A percentile compares a stretch with the other conserved stretches of the same genome.
phyloP scores from a whole-genome alignment of 2,888 invertebrate species.

The Odontomyia ornata region DNA sequence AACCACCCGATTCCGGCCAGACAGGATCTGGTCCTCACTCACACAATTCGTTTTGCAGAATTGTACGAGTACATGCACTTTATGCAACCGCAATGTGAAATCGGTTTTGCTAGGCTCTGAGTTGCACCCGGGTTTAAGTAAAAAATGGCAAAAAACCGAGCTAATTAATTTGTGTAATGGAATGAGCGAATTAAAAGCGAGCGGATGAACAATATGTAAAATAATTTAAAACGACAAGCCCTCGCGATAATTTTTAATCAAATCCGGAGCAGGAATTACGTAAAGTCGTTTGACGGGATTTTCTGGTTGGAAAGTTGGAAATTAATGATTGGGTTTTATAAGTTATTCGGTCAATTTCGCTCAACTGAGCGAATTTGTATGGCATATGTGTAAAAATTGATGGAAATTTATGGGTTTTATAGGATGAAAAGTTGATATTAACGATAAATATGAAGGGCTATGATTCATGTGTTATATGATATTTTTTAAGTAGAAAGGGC shows the following conservation, averaged over 20 bases:
- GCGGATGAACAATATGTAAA: conserved; percentile 9
- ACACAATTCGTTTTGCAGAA: neutral
- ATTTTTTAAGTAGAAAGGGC: too few species aligned
- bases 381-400: too few species aligned
- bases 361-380: too few species aligned
- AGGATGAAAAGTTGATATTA: too few species aligned
- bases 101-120: conserved; percentile 11
- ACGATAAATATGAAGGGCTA: too few species aligned
- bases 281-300: neutral
- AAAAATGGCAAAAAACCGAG: conserved; percentile 7
- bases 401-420: too few species aligned
- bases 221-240: neutral
- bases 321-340: neutral
- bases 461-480: too few species aligned
- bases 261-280: neutral
- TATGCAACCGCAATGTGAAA: conserved; percentile 33
- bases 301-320: neutral
- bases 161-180: conserved; percentile 30
- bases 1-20: neutral
- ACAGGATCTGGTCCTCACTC: neutral
- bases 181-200: conserved; percentile 21
- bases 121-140: neutral
- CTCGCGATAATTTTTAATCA: conserved; percentile 4
- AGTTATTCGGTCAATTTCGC: too few species aligned
- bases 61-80: conserved; percentile 12